Percentiles rank a stretch among this genome's conserved stretches.
These are phyloP conservation scores for Columbina picui DNA, from an alignment of 2,113 vertebrate species.

Conservation along the genomic window DNA sequence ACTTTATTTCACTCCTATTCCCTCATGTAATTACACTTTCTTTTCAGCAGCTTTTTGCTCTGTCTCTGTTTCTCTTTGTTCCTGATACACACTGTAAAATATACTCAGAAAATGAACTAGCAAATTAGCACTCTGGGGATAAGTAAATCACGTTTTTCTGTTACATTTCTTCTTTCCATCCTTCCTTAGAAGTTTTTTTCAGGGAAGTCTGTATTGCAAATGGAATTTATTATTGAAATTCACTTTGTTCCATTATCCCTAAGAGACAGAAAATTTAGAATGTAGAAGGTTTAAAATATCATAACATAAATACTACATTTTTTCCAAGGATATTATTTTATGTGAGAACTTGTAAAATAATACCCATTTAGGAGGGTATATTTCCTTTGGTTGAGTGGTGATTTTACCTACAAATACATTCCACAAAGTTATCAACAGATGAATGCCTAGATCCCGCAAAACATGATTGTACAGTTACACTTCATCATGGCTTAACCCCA, in stretches of 20 bases:
- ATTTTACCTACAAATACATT: background rate
- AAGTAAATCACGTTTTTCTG: background rate
- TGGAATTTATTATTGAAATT: background rate
- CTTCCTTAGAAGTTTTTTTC: background rate
- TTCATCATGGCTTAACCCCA: background rate
- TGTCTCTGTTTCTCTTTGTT: slow-evolving; percentile 1
- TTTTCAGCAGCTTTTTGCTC: background rate
- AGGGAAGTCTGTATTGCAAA: background rate
- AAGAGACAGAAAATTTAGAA: background rate
- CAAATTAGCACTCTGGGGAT: slow-evolving; percentile 4
- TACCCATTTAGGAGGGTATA: background rate
- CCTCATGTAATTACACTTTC: background rate
- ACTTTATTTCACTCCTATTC: background rate
- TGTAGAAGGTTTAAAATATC: background rate
- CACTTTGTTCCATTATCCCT: background rate
- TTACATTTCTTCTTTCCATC: background rate
- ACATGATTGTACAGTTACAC: background rate
- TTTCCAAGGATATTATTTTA: background rate
- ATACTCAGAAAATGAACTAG: background rate
- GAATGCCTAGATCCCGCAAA: background rate
- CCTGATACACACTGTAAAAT: background rate
- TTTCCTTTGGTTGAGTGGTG: background rate
- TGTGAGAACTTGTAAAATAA: background rate
- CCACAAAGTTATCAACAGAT: background rate
- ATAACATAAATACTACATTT: background rate